These are phyloP conservation scores for Ictalurus furcatus DNA, from an alignment of 2,113 vertebrate genomes.

Conservation along the genomic window DNA sequence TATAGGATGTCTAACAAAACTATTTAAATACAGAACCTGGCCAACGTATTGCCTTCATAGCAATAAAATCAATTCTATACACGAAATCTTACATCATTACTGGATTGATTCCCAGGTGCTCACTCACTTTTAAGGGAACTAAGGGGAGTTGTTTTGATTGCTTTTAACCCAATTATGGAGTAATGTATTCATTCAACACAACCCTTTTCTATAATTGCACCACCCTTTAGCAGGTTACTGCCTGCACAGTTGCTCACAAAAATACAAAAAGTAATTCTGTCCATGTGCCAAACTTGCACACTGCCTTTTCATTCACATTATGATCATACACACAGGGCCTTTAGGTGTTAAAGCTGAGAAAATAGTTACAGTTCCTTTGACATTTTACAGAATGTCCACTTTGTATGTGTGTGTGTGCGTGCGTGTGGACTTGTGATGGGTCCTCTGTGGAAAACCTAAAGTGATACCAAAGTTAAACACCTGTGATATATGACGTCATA, in stretches of 20 bases:
- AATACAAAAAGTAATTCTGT: background rate
- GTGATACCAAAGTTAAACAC: conserved; percentile 74
- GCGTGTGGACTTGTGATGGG: conserved; percentile 4
- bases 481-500: conserved; percentile 53
- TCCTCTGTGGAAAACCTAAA: conserved; percentile 62
- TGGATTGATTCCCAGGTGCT: background rate
- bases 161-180: background rate
- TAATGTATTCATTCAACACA: background rate
- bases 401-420: conserved; percentile 6
- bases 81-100: background rate
- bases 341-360: background rate
- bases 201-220: background rate
- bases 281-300: background rate
- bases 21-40: background rate
- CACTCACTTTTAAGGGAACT: background rate
- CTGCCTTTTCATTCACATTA: background rate
- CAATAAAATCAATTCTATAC: background rate
- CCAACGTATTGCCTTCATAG: background rate
- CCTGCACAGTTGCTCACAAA: background rate
- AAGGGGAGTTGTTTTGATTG: background rate
- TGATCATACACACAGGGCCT: background rate
- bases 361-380: conserved; percentile 7
- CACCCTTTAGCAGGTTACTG: background rate
- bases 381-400: conserved; percentile 32
- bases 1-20: background rate